phyloP scores from a whole-genome alignment of 2,888 invertebrate genomes.

The Ormyrus pomaceus region DNA sequence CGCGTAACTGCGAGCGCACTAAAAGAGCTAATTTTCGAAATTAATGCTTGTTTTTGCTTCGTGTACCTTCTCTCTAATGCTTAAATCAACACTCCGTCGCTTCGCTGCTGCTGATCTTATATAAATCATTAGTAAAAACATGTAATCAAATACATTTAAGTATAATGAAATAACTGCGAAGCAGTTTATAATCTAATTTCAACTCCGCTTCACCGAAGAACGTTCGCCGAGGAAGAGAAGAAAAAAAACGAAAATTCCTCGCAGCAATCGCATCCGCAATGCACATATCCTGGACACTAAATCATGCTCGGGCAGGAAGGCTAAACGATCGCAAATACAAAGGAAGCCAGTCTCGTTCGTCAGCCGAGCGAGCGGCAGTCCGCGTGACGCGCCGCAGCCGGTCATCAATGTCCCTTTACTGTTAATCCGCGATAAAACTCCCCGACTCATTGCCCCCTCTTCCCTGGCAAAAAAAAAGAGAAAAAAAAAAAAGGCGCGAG shows the following conservation, averaged over 20 bases:
- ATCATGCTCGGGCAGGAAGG: no score
- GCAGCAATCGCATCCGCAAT: background rate
- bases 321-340: background rate
- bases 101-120: no score
- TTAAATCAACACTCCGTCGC: no score
- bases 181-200: no score
- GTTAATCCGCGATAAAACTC: constrained; percentile 13
- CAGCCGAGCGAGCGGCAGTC: background rate
- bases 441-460: constrained; percentile 5
- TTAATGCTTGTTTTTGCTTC: no score
- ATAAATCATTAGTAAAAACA: no score
- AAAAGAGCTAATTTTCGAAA: background rate
- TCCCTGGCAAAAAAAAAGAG: background rate
- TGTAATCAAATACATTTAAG: no score
- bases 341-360: constrained; percentile 4
- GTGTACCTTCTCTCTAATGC: no score
- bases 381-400: background rate
- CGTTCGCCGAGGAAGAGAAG: background rate
- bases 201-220: no score
- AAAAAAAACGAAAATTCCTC: background rate
- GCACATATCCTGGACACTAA: no score
- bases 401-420: constrained; percentile 37
- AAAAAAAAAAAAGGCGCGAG: background rate
- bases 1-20: background rate
- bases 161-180: no score